Evolutionary conservation across 2,888 invertebrate species (phyloP), one percentile per base, ranked within the genome.

Genomic region (Drosophila rellima): DNA sequence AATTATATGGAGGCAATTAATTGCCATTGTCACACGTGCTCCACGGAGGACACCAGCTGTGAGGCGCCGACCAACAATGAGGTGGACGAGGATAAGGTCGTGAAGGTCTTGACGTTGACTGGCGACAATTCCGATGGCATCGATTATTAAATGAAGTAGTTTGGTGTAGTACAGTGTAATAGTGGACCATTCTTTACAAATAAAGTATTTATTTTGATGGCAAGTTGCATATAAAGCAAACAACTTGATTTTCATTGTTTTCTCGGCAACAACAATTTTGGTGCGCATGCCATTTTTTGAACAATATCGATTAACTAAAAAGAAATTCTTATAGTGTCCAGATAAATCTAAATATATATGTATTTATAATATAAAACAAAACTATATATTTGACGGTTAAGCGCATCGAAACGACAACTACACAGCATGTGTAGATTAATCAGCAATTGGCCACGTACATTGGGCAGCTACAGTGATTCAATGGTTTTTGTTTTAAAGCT

Each of bases 1-100:
- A 95, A 95, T 78, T 97, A 96, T 85, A 94, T 96, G 78, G 96
- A 97, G 90, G 97, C 97, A 3, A 93, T 94, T 2, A 94, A 94
- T 54, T 98, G 97, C 90, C 94, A 94, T 80, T 98, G 97, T 89
- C 94, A 94, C 68, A 93, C 94, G 18, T 96, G 96, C 92, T 94
- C 95, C 72, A 94, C 95, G 0, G 94, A 95, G 18, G 94, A 95
- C 86, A 95, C 96, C 3, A 95, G 95, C 83, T 96, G 96, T 91
- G 96, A 96, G 91, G 95, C 95, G 1, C 92, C 95, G 3, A 89
- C 90, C 5, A 91, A 89, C 69, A 92, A 91, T 74, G 84, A 18
- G 15, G 48, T 92, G 31, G 89, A 91, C 51, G 91, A 91, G 26
- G 89, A 88, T 29, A 85, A 88, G 13, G 89, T 89, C 6, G 81